Conservation (phyloP, 2,113 vertebrate species). For the Brachyistius frenatus region DNA sequence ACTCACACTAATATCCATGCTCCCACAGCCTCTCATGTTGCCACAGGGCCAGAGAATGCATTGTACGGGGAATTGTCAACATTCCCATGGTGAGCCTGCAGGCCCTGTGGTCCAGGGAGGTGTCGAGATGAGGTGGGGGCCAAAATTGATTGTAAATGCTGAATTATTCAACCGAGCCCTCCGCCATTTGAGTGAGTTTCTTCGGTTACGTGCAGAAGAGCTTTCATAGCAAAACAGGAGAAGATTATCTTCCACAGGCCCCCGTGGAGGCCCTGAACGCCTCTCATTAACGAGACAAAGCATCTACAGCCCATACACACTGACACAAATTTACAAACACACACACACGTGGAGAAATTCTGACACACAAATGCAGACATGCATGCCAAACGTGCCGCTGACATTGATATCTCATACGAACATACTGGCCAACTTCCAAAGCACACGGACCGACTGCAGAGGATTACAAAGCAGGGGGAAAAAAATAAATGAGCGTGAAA, state of each 20-base stretch:
- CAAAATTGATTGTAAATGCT: conserved; percentile 88
- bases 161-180: conserved; percentile 86
- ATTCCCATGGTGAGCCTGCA: conserved; percentile 84
- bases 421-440: conserved; percentile 50
- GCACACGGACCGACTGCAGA: conserved; percentile 29
- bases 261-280: conserved; percentile 74
- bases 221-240: conserved; percentile 88
- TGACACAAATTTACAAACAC: conserved; percentile 57
- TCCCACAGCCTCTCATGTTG: conserved; percentile 79
- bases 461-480: conserved; percentile 24
- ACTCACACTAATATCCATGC: conserved; percentile 71
- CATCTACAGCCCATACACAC: conserved; percentile 71
- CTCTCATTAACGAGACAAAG: conserved; percentile 79
- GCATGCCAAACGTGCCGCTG: conserved; percentile 52
- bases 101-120: conserved; percentile 71
- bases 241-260: conserved; percentile 83
- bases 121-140: conserved; percentile 74
- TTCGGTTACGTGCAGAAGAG: conserved; percentile 88
- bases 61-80: conserved; percentile 83
- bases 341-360: conserved; percentile 37
- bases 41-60: conserved; percentile 67
- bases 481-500: conserved; percentile 49
- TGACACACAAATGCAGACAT: conserved; percentile 48
- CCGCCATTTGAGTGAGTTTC: conserved; percentile 84
- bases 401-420: conserved; percentile 59